phyloP scores from a whole-genome alignment of 2,888 invertebrate genomes.

The Diadromus collaris region DNA sequence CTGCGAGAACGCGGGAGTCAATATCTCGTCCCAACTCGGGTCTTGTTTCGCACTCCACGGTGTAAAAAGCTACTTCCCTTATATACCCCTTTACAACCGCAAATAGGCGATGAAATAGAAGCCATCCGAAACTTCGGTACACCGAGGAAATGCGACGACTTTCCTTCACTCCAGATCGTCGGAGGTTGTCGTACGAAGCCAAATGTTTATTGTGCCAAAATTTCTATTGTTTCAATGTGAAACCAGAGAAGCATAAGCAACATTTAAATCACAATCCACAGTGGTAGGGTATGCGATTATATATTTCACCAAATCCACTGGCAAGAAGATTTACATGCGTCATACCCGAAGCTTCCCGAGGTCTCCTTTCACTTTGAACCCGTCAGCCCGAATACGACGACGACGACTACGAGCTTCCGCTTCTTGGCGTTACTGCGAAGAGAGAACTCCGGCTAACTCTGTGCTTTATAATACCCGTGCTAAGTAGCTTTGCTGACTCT shows the following conservation, averaged over 20 bases:
- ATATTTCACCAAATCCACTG: slow-evolving; percentile 47
- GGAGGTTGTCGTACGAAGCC: background rate
- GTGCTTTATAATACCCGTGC: slow-evolving; percentile 57
- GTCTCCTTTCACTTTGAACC: slow-evolving; percentile 51
- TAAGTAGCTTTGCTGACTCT: slow-evolving; percentile 60
- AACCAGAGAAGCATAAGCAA: slow-evolving; percentile 14
- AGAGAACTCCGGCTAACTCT: slow-evolving; percentile 59
- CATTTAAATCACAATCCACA: slow-evolving; percentile 26
- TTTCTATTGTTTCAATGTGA: background rate
- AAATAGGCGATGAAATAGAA: slow-evolving; percentile 63
- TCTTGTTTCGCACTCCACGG: slow-evolving; percentile 49
- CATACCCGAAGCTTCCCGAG: slow-evolving; percentile 43
- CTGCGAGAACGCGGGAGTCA: slow-evolving; percentile 66
- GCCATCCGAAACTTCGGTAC: slow-evolving; percentile 40
- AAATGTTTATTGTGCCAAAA: background rate
- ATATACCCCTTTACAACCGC: slow-evolving; percentile 42
- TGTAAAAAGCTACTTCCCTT: slow-evolving; percentile 30
- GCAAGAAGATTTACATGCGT: slow-evolving; percentile 54
- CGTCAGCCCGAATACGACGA: slow-evolving; percentile 54
- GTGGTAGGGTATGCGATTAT: slow-evolving; percentile 34
- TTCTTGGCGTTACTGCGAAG: slow-evolving; percentile 41
- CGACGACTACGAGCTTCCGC: slow-evolving; percentile 55
- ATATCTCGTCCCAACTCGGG: slow-evolving; percentile 61
- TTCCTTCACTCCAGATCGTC: background rate
- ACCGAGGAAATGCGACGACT: background rate